These are phyloP conservation scores for Tipula confusa DNA, from an alignment of 2,888 invertebrate genomes.

Conservation along the genomic window DNA sequence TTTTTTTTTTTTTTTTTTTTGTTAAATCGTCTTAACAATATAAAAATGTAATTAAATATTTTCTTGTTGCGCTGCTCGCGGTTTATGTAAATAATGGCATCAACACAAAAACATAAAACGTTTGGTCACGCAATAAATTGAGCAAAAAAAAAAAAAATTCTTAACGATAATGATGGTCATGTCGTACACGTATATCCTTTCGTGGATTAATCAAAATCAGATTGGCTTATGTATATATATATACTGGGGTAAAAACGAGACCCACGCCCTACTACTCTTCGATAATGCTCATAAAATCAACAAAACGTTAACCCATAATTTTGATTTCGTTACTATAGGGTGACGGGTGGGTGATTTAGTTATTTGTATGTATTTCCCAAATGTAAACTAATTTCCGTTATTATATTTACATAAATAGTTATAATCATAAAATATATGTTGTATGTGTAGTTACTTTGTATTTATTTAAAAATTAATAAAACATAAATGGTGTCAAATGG, in stretches of 20 bases:
- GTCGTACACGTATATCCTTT: neutral
- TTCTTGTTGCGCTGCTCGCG: neutral
- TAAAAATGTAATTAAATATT: neutral
- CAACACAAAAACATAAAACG: neutral
- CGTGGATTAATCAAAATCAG: neutral
- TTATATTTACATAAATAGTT: slow-evolving; percentile 1
- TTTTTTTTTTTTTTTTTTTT: too few species aligned
- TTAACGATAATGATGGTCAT: neutral
- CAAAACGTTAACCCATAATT: neutral
- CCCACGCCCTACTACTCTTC: too few species aligned
- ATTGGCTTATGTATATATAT: neutral
- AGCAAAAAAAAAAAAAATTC: neutral
- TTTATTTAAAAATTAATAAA: neutral
- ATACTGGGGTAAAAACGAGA: too few species aligned
- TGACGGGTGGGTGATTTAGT: neutral
- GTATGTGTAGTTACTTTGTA: neutral
- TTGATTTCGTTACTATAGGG: neutral
- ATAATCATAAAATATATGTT: neutral
- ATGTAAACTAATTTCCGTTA: slow-evolving; percentile 1
- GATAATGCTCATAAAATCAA: neutral
- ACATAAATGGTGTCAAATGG: neutral
- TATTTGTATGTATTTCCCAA: neutral
- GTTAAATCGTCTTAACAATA: neutral
- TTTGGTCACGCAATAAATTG: slow-evolving; percentile 12
- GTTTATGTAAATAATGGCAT: neutral